Conservation (phyloP, 2,888 invertebrate species). For the Brachyopa scutellaris region DNA sequence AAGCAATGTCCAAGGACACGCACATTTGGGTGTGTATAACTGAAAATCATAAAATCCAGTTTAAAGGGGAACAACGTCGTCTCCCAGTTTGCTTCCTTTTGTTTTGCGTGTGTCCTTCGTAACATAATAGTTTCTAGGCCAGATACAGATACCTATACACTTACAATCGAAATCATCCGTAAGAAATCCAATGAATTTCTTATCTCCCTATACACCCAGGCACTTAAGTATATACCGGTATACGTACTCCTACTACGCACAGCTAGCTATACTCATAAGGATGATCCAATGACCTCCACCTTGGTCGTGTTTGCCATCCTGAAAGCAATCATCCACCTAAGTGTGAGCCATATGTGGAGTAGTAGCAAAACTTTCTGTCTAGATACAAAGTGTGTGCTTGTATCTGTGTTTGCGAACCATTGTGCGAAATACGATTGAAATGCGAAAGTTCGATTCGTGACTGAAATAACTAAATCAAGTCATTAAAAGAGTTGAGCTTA, state of each 20-base stretch:
- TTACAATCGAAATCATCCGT: constrained; percentile 3
- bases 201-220: constrained; percentile 1
- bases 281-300: constrained; percentile 17
- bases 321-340: constrained; percentile 52
- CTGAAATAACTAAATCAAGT: constrained; percentile 73
- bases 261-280: not conserved
- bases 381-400: not conserved
- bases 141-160: not conserved
- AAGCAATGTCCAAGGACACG: constrained; percentile 30
- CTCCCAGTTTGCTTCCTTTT: not conserved
- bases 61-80: constrained; percentile 24
- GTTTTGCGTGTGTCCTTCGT: constrained; percentile 2
- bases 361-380: not conserved
- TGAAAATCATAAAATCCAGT: constrained; percentile 22
- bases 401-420: constrained; percentile 6
- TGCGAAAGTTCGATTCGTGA: constrained; percentile 71
- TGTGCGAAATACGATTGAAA: constrained; percentile 42
- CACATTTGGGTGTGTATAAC: constrained; percentile 32
- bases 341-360: constrained; percentile 7
- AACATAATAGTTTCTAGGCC: constrained; percentile 15
- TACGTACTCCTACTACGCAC: not conserved
- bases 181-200: constrained; percentile 34
- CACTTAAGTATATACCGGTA: constrained; percentile 1
- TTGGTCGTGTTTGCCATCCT: constrained; percentile 12
- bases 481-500: constrained; percentile 60